These are phyloP conservation scores for Lochmaea crataegi DNA, from an alignment of 2,888 invertebrate species.

Conservation along the genomic window DNA sequence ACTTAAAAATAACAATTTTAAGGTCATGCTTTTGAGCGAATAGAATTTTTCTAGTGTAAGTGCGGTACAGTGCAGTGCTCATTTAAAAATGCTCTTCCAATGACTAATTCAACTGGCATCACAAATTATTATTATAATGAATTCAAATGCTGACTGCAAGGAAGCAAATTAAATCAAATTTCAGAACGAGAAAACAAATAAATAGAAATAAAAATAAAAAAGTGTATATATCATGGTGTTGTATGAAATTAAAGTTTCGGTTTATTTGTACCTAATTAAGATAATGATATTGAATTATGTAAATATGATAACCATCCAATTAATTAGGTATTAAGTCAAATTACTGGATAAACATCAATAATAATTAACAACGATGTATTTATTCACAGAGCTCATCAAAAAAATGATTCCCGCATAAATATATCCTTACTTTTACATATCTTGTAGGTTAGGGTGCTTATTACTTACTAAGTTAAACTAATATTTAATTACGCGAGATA, in stretches of 20 bases:
- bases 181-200: too few species aligned
- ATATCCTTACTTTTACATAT: neutral
- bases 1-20: too few species aligned
- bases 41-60: too few species aligned
- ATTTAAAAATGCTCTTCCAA: too few species aligned
- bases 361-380: neutral
- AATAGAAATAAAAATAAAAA: too few species aligned
- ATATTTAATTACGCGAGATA: neutral
- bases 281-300: slow-evolving; percentile 28
- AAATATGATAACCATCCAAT: slow-evolving; percentile 30
- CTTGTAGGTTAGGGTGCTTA: neutral
- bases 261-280: slow-evolving; percentile 7
- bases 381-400: neutral
- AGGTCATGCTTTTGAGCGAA: too few species aligned
- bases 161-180: too few species aligned
- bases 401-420: neutral
- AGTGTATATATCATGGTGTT: neutral
- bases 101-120: too few species aligned
- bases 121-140: too few species aligned
- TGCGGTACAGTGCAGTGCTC: too few species aligned
- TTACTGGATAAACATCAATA: slow-evolving; percentile 21
- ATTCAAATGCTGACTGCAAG: too few species aligned
- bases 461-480: neutral
- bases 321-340: slow-evolving; percentile 27
- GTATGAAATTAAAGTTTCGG: neutral